Evolutionary conservation across 2,113 vertebrate species (phyloP).

Genomic region (Probosciger aterrimus): DNA sequence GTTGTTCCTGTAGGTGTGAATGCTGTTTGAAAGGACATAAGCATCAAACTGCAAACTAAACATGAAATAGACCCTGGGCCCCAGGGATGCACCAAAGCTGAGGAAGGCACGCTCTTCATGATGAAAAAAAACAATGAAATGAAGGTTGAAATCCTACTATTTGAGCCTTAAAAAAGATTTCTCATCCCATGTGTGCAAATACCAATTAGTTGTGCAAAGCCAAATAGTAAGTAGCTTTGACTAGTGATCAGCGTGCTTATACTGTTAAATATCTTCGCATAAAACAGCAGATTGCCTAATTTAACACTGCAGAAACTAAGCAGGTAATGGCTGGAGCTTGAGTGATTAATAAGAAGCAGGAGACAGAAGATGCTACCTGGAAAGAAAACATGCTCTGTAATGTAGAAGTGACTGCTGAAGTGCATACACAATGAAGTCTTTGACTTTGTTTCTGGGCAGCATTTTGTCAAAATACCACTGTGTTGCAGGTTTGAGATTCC

Average conservation of each 20-base stretch:
- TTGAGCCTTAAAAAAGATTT: not conserved
- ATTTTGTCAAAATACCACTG: not conserved
- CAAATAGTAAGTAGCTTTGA: not conserved
- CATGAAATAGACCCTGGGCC: not conserved
- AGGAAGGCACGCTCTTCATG: fast-evolving
- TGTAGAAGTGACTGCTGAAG: not conserved
- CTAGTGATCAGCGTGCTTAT: not conserved
- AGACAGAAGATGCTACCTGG: not conserved
- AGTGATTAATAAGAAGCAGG: not conserved
- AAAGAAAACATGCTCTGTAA: not conserved
- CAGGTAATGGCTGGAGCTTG: not conserved
- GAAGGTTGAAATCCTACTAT: not conserved
- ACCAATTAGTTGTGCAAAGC: not conserved
- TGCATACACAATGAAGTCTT: not conserved
- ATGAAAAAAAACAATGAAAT: not conserved
- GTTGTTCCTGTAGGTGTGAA: not conserved
- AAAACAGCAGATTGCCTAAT: not conserved
- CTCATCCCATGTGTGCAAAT: not conserved
- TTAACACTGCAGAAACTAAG: not conserved
- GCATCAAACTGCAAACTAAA: not conserved
- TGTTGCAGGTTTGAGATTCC: not conserved
- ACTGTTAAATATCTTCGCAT: not conserved
- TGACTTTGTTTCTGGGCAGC: not conserved
- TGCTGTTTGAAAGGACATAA: not conserved
- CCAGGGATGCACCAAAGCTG: not conserved